These are phyloP conservation scores for Azemiops feae DNA, from an alignment of 2,113 vertebrate species.

Conservation along the genomic window DNA sequence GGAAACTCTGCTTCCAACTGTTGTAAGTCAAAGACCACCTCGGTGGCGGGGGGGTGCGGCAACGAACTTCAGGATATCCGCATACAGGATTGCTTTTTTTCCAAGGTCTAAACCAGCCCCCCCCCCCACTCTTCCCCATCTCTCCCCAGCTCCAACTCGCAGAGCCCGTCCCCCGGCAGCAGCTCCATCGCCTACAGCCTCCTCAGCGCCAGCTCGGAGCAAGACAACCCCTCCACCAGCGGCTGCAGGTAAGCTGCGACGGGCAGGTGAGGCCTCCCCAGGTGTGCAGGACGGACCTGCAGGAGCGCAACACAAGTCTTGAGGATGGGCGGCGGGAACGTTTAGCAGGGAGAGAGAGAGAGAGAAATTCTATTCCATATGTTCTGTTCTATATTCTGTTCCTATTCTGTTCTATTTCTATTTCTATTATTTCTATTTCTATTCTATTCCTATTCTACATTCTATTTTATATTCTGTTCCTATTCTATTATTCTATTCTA, in stretches of 20 bases:
- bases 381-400: too few relatives aligned
- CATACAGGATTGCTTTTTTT: fast-evolving
- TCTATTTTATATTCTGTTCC: too few relatives aligned
- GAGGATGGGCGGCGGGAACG: background rate
- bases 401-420: too few relatives aligned
- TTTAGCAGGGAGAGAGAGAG: background rate
- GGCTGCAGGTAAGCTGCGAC: conserved; percentile 74
- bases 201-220: conserved; percentile 83
- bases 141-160: conserved; percentile 79
- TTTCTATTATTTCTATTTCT: too few relatives aligned
- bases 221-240: conserved; percentile 85
- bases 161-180: conserved; percentile 85
- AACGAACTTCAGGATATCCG: too few relatives aligned
- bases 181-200: conserved; percentile 88
- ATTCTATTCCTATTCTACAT: too few relatives aligned
- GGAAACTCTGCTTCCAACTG: background rate
- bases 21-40: background rate
- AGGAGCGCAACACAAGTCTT: background rate
- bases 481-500: too few relatives aligned
- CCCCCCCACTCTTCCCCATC: background rate
- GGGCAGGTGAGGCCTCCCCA: fast-evolving
- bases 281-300: background rate
- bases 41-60: too few relatives aligned
- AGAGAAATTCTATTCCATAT: too few relatives aligned
- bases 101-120: background rate